Evolutionary conservation across 2,113 vertebrate genomes (phyloP).

Genomic region (Elephas maximus): DNA sequence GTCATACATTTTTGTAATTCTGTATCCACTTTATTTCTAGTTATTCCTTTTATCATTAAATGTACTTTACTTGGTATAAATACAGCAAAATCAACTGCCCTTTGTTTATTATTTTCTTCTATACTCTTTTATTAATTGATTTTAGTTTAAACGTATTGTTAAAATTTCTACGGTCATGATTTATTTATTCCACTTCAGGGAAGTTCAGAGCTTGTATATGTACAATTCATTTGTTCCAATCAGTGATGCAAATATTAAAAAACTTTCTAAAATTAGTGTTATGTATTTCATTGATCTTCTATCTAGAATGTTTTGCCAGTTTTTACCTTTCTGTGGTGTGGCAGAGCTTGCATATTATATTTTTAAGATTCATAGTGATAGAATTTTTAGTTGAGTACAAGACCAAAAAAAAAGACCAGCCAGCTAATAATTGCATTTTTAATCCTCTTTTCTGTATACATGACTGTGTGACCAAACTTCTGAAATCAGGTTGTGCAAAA

Average conservation of each 20-base stretch:
- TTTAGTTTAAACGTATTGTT: background rate
- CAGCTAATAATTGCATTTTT: background rate
- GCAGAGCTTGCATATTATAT: background rate
- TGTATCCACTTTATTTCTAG: background rate
- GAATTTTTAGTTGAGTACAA: background rate
- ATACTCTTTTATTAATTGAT: background rate
- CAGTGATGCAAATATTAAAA: background rate
- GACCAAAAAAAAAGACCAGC: background rate
- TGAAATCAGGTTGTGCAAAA: background rate
- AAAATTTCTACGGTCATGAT: background rate
- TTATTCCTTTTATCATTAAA: background rate
- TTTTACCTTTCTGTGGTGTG: background rate
- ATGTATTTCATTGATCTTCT: background rate
- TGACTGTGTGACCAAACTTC: background rate
- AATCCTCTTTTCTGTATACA: background rate
- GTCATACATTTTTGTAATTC: background rate
- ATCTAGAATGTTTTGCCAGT: background rate
- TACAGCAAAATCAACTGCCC: background rate
- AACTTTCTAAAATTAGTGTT: background rate
- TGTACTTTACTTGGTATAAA: background rate
- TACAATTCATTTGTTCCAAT: background rate
- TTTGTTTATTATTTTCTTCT: background rate
- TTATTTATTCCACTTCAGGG: background rate
- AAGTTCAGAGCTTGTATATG: background rate
- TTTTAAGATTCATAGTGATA: background rate